A percentile compares a stretch with the other conserved stretches of the same genome.
These are phyloP conservation scores for Papilio protenor DNA, from an alignment of 2,888 invertebrate genomes.

Conservation along the genomic window DNA sequence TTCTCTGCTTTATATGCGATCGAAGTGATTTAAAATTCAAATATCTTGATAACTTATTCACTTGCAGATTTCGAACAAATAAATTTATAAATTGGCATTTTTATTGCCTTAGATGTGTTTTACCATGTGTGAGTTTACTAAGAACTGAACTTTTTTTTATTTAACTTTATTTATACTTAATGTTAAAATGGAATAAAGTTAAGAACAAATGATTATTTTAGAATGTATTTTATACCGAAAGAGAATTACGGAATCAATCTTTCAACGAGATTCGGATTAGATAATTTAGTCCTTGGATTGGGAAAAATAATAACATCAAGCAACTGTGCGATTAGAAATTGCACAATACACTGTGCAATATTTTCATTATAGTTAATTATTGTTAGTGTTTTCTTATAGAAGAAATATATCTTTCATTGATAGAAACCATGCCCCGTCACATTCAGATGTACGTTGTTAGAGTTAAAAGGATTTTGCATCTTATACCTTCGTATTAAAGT, in stretches of 20 bases:
- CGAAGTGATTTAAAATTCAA: slow-evolving; percentile 18
- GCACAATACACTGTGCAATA: background rate
- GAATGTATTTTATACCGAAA: background rate
- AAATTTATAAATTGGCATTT: slow-evolving; percentile 2
- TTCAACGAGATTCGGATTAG: background rate
- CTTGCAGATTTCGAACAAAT: background rate
- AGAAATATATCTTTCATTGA: background rate
- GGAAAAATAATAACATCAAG: background rate
- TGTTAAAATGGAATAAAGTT: background rate
- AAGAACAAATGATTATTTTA: background rate
- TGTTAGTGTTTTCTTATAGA: background rate
- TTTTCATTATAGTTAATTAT: background rate
- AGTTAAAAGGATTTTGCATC: too few relatives aligned
- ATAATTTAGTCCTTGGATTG: background rate
- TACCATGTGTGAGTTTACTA: background rate
- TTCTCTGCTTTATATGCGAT: slow-evolving; percentile 10
- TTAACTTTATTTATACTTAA: too few relatives aligned
- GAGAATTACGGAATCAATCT: background rate
- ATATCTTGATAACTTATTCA: slow-evolving; percentile 14
- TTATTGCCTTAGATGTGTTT: background rate
- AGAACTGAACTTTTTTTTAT: background rate
- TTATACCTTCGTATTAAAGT: background rate
- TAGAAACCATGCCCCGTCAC: slow-evolving; percentile 1
- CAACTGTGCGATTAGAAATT: background rate
- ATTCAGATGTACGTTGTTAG: background rate